Conservation (phyloP, 2,113 vertebrate species). For the Leptobrachium ailaonicum region DNA sequence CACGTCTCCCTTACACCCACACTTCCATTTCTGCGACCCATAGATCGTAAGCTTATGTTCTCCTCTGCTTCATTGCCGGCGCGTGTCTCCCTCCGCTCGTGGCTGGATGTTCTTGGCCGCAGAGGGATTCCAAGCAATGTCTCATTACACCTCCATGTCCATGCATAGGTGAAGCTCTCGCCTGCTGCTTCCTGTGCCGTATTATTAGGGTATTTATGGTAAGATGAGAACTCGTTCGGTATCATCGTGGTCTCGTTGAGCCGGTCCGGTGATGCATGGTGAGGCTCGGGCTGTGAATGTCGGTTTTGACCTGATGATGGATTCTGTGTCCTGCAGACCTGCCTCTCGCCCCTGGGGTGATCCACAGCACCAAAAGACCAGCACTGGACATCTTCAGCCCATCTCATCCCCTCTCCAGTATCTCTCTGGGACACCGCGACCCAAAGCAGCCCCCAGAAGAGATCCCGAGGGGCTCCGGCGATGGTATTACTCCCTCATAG, state of each 20-base stretch:
- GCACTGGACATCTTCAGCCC: conserved; percentile 1
- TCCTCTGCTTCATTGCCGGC: too few species aligned
- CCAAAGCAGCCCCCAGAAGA: conserved; percentile 22
- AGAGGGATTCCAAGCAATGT: too few species aligned
- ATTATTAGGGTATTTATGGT: too few species aligned
- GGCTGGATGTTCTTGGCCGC: too few species aligned
- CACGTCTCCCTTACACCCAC: too few species aligned
- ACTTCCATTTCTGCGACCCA: too few species aligned
- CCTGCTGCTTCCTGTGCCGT: too few species aligned
- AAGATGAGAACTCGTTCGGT: background rate
- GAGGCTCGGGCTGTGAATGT: background rate
- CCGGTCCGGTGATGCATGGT: background rate
- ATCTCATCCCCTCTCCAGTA: background rate
- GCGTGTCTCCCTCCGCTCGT: too few species aligned
- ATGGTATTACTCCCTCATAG: conserved; percentile 3
- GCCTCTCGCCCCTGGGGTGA: background rate
- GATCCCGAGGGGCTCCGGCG: background rate
- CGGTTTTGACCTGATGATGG: background rate
- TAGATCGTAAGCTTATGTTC: too few species aligned
- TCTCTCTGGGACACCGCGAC: background rate
- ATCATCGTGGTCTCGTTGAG: background rate
- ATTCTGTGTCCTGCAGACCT: conserved; percentile 6
- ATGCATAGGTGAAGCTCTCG: too few species aligned
- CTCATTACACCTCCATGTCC: too few species aligned
- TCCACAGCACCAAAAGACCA: background rate